phyloP scores from a whole-genome alignment of 2,797 vertebrate species.

The Poecile montanus region DNA sequence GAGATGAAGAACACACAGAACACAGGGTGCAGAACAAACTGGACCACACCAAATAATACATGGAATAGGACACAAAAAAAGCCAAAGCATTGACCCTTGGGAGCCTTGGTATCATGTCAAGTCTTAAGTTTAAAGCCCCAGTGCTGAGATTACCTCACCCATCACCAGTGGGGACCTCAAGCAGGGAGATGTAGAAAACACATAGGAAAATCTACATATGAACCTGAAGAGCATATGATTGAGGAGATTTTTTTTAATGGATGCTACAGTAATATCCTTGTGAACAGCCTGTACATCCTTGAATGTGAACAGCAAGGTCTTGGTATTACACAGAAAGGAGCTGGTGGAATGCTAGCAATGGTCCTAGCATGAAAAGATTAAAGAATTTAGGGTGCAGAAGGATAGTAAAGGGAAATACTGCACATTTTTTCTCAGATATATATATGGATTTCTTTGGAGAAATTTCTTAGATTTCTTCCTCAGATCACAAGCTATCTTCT shows the following conservation, averaged over 20 bases:
- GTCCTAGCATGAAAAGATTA: not conserved
- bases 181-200: not conserved
- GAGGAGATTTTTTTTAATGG: not conserved
- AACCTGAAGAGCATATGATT: fast-evolving
- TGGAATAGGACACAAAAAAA: not conserved
- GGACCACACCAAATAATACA: not conserved
- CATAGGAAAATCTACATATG: not conserved
- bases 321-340: not conserved
- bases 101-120: not conserved
- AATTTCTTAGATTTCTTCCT: not conserved
- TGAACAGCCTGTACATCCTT: not conserved
- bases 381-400: not conserved
- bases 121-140: not conserved
- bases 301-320: not conserved
- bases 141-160: not conserved
- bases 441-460: not conserved
- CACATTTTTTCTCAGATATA: not conserved
- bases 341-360: not conserved
- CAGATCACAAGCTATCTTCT: not conserved
- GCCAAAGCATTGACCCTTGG: not conserved
- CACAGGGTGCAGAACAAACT: not conserved
- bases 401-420: not conserved
- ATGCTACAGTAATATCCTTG: not conserved
- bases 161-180: not conserved
- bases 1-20: not conserved